phyloP scores from a whole-genome alignment of 2,888 invertebrate species.

The Phaedon cochleariae region DNA sequence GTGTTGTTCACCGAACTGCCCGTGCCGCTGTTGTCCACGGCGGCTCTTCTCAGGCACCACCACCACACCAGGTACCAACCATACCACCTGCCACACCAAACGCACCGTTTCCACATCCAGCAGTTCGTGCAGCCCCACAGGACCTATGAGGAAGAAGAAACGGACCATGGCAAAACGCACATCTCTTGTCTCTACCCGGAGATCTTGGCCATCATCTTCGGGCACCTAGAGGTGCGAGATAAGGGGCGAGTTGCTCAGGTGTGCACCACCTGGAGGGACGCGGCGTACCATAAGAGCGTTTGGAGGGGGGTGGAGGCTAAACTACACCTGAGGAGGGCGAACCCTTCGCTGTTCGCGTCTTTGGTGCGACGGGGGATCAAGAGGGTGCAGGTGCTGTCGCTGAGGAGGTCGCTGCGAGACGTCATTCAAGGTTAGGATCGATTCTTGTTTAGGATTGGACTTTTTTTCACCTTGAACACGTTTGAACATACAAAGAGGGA shows the following conservation, averaged over 20 bases:
- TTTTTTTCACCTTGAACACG: too few relatives aligned
- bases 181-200: slow-evolving; percentile 92
- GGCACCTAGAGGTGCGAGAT: slow-evolving; percentile 86
- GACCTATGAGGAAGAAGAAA: slow-evolving; percentile 43
- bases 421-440: slow-evolving; percentile 70
- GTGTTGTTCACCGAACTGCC: slow-evolving; percentile 69
- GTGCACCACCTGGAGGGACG: slow-evolving; percentile 89
- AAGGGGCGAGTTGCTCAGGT: slow-evolving; percentile 92
- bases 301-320: slow-evolving; percentile 95
- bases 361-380: slow-evolving; percentile 88
- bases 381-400: slow-evolving; percentile 87
- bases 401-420: slow-evolving; percentile 83
- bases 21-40: slow-evolving; percentile 65
- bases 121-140: slow-evolving; percentile 53
- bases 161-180: slow-evolving; percentile 69
- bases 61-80: slow-evolving; percentile 67
- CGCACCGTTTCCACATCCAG: slow-evolving; percentile 64
- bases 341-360: slow-evolving; percentile 85
- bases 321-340: slow-evolving; percentile 84
- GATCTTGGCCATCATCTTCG: slow-evolving; percentile 90
- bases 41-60: slow-evolving; percentile 64
- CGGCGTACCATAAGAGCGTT: slow-evolving; percentile 89
- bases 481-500: too few relatives aligned
- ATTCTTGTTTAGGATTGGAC: too few relatives aligned
- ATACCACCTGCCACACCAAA: slow-evolving; percentile 75